Evolutionary conservation across 2,888 invertebrate genomes (phyloP).

Genomic region (Nezara viridula): DNA sequence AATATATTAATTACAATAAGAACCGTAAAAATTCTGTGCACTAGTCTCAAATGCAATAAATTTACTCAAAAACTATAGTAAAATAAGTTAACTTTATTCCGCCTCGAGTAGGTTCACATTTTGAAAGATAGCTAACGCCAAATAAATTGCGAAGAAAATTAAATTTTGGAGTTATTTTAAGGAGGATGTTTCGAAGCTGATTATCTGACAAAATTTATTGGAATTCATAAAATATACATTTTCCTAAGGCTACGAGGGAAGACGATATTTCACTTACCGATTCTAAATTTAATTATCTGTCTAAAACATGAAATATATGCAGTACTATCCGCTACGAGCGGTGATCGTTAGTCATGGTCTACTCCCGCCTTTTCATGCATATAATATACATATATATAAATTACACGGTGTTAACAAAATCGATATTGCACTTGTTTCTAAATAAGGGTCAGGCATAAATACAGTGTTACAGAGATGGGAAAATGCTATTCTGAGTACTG

Average conservation of each 20-base stretch:
- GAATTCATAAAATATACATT: not conserved
- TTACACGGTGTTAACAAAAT: too few relatives aligned
- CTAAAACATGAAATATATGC: not conserved
- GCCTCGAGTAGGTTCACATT: not conserved
- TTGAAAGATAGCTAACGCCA: not conserved
- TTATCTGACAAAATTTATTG: too few relatives aligned
- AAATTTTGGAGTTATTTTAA: not conserved
- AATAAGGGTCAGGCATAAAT: too few relatives aligned
- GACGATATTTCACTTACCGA: conserved; percentile 7
- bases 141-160: not conserved
- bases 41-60: not conserved
- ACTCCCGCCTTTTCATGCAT: not conserved
- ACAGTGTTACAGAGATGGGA: too few relatives aligned
- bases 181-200: too few relatives aligned
- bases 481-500: too few relatives aligned
- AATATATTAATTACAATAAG: too few relatives aligned
- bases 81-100: not conserved
- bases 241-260: not conserved
- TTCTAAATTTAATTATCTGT: not conserved
- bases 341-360: not conserved
- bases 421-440: too few relatives aligned
- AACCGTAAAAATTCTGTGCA: too few relatives aligned
- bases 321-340: not conserved
- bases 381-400: too few relatives aligned
- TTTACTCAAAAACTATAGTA: not conserved